These are phyloP conservation scores for Ammodytes marinus DNA, from an alignment of 2,113 vertebrate genomes.

Conservation along the genomic window DNA sequence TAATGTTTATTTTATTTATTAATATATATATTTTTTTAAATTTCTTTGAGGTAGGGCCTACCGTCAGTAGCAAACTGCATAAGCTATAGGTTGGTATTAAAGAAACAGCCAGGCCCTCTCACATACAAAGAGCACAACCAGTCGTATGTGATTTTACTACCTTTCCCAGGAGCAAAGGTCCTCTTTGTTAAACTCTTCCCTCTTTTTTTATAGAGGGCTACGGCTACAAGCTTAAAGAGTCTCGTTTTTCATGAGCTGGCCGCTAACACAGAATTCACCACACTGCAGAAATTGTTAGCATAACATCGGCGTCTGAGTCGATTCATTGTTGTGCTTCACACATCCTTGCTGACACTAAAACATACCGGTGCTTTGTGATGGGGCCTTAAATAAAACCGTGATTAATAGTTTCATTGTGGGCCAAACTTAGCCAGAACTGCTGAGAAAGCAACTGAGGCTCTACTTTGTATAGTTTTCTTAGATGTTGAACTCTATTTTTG, in stretches of 20 bases:
- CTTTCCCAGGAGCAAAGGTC: conserved; percentile 41
- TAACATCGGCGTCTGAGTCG: conserved; percentile 39
- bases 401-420: conserved; percentile 43
- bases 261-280: conserved; percentile 36
- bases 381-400: conserved; percentile 16
- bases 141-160: conserved; percentile 31
- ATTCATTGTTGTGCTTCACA: conserved; percentile 55
- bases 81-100: not conserved
- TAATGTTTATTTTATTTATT: too few species aligned
- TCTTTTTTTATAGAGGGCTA: conserved; percentile 9
- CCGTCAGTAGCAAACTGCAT: not conserved
- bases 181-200: conserved; percentile 40
- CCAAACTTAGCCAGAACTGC: conserved; percentile 18
- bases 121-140: conserved; percentile 19
- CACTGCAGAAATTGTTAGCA: conserved; percentile 37
- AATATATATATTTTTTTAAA: not conserved
- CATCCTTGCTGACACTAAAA: conserved; percentile 54
- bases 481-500: conserved; percentile 30
- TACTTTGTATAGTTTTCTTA: conserved; percentile 31
- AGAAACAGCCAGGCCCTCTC: conserved; percentile 11
- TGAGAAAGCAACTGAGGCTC: conserved; percentile 40
- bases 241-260: conserved; percentile 47
- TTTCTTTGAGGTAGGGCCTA: not conserved
- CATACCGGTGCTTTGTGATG: conserved; percentile 14
- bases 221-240: not conserved